Conservation (phyloP, 2,888 invertebrate species). For the Eremobia ochroleuca region DNA sequence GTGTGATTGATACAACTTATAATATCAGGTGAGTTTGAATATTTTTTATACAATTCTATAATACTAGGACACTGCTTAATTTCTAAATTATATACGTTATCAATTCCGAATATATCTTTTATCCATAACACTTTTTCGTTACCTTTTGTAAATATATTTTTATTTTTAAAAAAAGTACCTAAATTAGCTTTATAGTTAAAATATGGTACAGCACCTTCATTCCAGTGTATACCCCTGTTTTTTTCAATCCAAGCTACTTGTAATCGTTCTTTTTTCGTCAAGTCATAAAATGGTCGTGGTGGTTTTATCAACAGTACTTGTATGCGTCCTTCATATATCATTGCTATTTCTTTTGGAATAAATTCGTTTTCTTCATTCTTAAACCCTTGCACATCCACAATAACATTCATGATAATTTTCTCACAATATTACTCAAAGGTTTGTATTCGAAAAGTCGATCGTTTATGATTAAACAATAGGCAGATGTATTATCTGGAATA, state of each 20-base stretch:
- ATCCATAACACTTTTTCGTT: constrained; percentile 1
- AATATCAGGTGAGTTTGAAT: not conserved
- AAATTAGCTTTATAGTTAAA: not conserved
- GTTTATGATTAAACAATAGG: constrained; percentile 11
- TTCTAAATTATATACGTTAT: not conserved
- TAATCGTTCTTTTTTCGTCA: constrained; percentile 6
- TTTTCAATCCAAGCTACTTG: constrained; percentile 9
- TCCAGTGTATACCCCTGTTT: constrained; percentile 1
- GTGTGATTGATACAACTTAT: constrained; percentile 6
- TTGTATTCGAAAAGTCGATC: constrained; percentile 12
- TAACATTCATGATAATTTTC: constrained; percentile 10
- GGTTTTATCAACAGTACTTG: constrained; percentile 7
- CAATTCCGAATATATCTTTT: not conserved
- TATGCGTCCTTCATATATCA: not conserved
- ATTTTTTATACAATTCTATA: not conserved
- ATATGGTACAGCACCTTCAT: not conserved
- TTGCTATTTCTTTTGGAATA: constrained; percentile 11
- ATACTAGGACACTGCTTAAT: not conserved
- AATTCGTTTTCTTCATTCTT: not conserved
- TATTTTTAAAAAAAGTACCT: not conserved
- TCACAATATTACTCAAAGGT: constrained; percentile 1
- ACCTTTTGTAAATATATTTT: not conserved
- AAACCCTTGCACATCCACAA: not conserved
- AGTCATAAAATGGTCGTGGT: constrained; percentile 3
- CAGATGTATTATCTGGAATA: constrained; percentile 6